These are phyloP conservation scores for Cantharis rufa DNA, from an alignment of 2,888 invertebrate genomes.

Conservation along the genomic window DNA sequence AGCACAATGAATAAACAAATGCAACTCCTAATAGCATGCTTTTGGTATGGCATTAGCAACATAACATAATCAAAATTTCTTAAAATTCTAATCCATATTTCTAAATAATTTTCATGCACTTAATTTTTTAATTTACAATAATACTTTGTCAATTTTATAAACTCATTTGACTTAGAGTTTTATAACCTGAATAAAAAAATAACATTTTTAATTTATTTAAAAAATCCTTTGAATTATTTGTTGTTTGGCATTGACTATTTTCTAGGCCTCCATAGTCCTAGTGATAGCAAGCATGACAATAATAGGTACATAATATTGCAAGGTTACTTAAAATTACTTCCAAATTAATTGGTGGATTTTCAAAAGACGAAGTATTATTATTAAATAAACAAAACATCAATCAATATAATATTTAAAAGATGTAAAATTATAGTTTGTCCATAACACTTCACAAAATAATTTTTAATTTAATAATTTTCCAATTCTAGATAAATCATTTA, in stretches of 20 bases:
- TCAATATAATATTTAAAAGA: neutral
- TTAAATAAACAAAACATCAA: neutral
- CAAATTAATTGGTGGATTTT: neutral
- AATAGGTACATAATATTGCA: no score
- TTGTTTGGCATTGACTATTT: neutral
- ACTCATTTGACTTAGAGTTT: neutral
- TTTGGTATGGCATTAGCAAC: neutral
- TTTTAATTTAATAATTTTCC: neutral
- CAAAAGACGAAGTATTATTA: neutral
- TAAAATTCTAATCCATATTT: neutral
- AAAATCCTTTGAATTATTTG: neutral
- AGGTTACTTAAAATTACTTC: neutral
- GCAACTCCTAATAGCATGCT: neutral
- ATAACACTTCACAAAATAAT: neutral
- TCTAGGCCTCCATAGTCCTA: neutral
- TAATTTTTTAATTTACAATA: neutral
- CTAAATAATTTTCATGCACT: neutral
- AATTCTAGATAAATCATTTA: neutral
- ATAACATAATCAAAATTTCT: neutral
- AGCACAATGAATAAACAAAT: neutral
- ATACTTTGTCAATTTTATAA: neutral
- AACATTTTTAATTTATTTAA: no score
- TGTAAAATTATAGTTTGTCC: neutral
- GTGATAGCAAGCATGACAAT: neutral
- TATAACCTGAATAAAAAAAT: no score